Base-by-base conservation (phyloP, 2,113 vertebrate species). In the Pelodiscus sinensis region DNA sequence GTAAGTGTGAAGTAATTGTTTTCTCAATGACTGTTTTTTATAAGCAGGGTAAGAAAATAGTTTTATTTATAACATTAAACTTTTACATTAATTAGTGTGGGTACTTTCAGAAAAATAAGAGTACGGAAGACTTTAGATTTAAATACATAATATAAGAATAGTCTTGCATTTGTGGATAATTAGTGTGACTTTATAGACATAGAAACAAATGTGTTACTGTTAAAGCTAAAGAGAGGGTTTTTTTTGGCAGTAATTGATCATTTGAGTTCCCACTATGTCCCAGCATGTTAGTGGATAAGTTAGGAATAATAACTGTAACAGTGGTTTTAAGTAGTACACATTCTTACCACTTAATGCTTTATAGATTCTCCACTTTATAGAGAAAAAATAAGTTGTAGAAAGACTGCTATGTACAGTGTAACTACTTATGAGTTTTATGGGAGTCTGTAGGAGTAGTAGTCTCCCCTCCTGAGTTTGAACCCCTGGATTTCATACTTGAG, bases 261-360 rank as follows among this genome's bases (percentile, higher is more conserved):
- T 51, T 50, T 65, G 68, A 92, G 31, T 86, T 81, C n/a, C 50
- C 56, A 12, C 73, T 83, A 38, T 16, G 86, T 60, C 52, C 18
- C 80, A 80, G 25, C 60, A 19, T 86, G 50, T 81, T 91, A 15
- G 73, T 81, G n/a, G 29, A 12, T 35, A 14, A 75, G 1, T 55
- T 80, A 84, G 54, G 54, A 88, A 56, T 52, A 81, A 83, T n/a
- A 9, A 68, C 87, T 18, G 25, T 50, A 24, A 89, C 82, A 8
- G 4, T 75, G 1, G 27, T 90, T 75, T 82, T 81, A 25, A 0
- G 0, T 85, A 54, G 62, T 52, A 22, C n/a, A 22, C 1, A 0
- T 44, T 85, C 38, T 79, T 81, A 54, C 71, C 38, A 38, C 22
- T 44, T 44, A 75, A 44, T 38, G 35, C 44, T 44, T 75, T 24